Evolutionary conservation across 2,113 vertebrate species (phyloP).

Genomic region (Elanus axillaris): DNA sequence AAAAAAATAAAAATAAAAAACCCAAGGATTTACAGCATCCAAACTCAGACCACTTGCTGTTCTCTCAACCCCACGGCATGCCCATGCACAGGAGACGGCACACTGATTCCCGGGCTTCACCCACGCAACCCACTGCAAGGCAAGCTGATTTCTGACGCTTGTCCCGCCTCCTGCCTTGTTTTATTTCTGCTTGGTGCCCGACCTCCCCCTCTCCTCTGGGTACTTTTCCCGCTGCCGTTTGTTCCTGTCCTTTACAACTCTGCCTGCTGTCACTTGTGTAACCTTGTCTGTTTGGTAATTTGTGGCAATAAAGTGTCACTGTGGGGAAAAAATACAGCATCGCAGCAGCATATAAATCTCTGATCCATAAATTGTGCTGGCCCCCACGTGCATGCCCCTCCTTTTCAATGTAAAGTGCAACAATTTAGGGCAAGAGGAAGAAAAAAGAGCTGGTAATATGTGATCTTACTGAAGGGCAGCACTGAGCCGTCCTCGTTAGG

Average conservation of each 20-base stretch:
- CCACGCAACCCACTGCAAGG: neutral
- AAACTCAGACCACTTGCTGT: neutral
- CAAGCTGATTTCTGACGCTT: neutral
- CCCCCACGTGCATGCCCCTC: neutral
- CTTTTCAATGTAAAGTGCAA: slow-evolving; percentile 19
- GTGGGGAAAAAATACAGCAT: slow-evolving; percentile 43
- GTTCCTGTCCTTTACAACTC: slow-evolving; percentile 21
- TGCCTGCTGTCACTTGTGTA: slow-evolving; percentile 40
- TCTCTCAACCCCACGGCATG: neutral
- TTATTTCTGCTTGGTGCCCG: neutral
- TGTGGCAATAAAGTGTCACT: slow-evolving; percentile 64
- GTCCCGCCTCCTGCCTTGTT: neutral
- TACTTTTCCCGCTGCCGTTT: neutral
- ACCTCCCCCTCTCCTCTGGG: slow-evolving; percentile 17
- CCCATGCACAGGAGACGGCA: neutral
- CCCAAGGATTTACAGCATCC: neutral
- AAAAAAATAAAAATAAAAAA: neutral
- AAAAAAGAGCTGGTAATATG: neutral
- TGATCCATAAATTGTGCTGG: slow-evolving; percentile 40
- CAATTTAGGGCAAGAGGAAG: slow-evolving; percentile 39
- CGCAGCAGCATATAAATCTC: slow-evolving; percentile 42
- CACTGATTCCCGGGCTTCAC: neutral
- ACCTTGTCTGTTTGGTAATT: slow-evolving; percentile 56
- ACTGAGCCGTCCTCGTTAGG: neutral
- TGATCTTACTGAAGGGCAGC: slow-evolving; percentile 8